Evolutionary conservation across 2,888 invertebrate species (phyloP), one percentile per base, ranked within the genome.

Genomic region (Ceramica pisi): DNA sequence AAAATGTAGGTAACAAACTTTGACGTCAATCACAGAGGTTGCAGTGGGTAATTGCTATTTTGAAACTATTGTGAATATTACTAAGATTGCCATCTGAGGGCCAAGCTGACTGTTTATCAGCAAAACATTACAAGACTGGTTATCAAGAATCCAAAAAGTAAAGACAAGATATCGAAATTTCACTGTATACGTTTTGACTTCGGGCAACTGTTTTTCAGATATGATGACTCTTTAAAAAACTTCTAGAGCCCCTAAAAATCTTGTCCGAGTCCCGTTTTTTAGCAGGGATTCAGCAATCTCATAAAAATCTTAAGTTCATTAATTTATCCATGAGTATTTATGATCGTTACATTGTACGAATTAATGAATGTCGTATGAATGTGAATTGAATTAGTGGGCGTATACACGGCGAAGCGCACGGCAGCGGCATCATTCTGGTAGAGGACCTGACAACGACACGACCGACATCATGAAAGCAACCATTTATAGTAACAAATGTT

Each of bases 331-430:
- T 19, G 2, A 53, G 8, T 46, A 4, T n/a, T n/a, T 31, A 31
- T 55, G 31, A 19, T 19, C 19, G 26, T 31, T 31, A 55, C 26
- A 31, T 31, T 55, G 19, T 55, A n/a, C n/a, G n/a, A n/a, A n/a
- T n/a, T n/a, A n/a, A 55, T 31, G 55, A 55, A 55, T 19, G 10
- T n/a, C n/a, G n/a, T n/a, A n/a, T n/a, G n/a, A n/a, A 93, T 93
- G 92, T 94, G 93, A 94, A 94, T 94, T 94, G 90, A 94, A 94
- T 94, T 93, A 94, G 92, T 89, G 91, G 94, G 94, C 94, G 94
- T 92, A 91, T 89, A 87, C 85, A 77, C 64, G 51, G 31, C 44
- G 59, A n/a, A n/a, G n/a, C n/a, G n/a, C n/a, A n/a, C 64, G 63
- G 50, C 41, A 53, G 67, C 44, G 50, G 62, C 19, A n/a, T n/a